Base-by-base conservation (phyloP, 2,888 invertebrate genomes). In the Tanypteryx hageni region DNA sequence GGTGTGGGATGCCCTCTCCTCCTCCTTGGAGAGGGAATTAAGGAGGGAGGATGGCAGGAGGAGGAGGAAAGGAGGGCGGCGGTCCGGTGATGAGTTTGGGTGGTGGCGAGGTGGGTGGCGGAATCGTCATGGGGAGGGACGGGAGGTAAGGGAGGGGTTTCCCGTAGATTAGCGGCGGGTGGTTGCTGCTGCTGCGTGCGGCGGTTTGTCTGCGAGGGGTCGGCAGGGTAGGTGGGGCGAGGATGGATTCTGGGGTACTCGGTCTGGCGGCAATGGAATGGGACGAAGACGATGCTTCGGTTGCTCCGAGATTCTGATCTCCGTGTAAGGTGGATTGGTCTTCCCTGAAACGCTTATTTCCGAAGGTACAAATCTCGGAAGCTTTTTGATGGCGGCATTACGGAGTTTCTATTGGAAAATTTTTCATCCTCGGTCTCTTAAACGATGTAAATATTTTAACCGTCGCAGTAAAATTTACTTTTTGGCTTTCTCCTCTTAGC, bases 81-180 rank as follows among this genome's bases (percentile, higher is more conserved):
- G 59, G 89, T 85, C 85, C 85, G 85, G 89, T 89, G 89, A 89
- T 89, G 89, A 89, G 89, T 89, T 89, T 68, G 64, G 61, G 89
- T 31, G 61, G 86, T 27, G 86, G 85, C 86, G 86, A 44, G 89
- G 89, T 89, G 89, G 89, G 89, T 89, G 89, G 89, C 89, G 89
- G 56, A 83, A 57, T 83, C 83, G 83, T 83, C 83, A 83, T 44
- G 83, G 16, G 82, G 16, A 31, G 18, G 56, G 5, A 10, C 18
- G 9, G 56, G 83, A 44, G 56, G 3, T 14, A 18, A 44, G 82
- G 13, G 31, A 59, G 86, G 86, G 59, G 27, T 64, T 56, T 27
- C 64, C 89, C 64, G 89, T 89, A 89, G 89, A 89, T 89, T 89
- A 89, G 89, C 64, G 64, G 89, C 64, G 86, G 86, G 31, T 18